Conservation (phyloP, 2,797 vertebrate species). For the Micrastur ruficollis region DNA sequence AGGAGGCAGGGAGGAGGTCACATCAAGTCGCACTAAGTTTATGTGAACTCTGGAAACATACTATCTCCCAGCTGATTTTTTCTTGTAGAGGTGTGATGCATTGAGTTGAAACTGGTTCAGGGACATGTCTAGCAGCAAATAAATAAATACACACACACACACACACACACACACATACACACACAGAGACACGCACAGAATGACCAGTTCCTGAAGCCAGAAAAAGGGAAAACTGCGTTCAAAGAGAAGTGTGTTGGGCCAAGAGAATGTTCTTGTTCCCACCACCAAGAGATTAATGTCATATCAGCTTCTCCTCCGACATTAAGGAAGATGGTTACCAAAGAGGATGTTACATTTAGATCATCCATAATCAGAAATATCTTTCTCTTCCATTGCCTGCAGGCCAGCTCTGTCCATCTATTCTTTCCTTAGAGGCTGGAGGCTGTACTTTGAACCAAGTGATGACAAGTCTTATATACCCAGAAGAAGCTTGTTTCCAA, state of each 20-base stretch:
- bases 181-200: background rate
- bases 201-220: background rate
- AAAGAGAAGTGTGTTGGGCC: background rate
- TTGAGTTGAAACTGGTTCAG: background rate
- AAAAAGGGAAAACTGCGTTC: background rate
- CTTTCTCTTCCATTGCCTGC: background rate
- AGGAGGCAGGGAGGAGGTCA: background rate
- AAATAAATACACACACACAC: no score
- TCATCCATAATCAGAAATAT: background rate
- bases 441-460: background rate
- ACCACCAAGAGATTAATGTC: background rate
- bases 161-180: no score
- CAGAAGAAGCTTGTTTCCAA: background rate
- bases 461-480: background rate
- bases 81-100: rapidly evolving
- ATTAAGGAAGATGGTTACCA: background rate
- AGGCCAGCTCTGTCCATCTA: background rate
- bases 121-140: background rate
- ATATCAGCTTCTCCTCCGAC: background rate
- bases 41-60: background rate
- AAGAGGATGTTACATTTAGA: background rate
- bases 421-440: background rate
- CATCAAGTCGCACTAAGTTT: background rate
- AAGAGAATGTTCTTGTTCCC: background rate
- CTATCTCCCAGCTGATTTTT: background rate